These are phyloP conservation scores for Archaeoteleia sp. DNA, from an alignment of 2,888 invertebrate species.

Conservation along the genomic window DNA sequence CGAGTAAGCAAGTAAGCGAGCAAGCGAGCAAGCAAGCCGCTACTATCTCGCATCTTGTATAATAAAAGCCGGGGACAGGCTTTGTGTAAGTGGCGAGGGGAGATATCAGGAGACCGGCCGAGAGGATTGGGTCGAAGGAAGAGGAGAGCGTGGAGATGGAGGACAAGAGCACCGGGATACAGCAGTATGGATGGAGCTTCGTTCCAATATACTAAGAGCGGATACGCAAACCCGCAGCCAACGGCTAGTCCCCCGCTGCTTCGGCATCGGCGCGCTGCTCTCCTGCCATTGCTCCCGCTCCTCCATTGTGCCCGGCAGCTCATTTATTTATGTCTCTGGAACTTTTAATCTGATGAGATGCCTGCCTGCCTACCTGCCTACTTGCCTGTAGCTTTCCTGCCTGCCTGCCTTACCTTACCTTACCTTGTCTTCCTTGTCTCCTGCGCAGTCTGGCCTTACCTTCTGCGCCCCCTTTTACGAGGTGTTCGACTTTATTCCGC, in stretches of 20 bases:
- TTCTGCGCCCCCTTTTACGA: not conserved
- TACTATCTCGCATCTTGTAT: slow-evolving; percentile 63
- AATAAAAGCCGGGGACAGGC: slow-evolving; percentile 68
- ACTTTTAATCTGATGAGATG: slow-evolving; percentile 54
- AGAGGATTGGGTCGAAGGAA: slow-evolving; percentile 32
- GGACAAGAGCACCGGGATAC: slow-evolving; percentile 23
- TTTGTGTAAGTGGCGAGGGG: slow-evolving; percentile 44
- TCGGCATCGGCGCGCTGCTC: slow-evolving; percentile 22
- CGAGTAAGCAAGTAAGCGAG: slow-evolving; percentile 28
- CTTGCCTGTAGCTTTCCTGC: slow-evolving; percentile 14
- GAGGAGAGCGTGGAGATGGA: slow-evolving; percentile 24
- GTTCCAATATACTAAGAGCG: slow-evolving; percentile 72
- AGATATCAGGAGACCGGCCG: slow-evolving; percentile 34
- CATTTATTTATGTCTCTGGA: slow-evolving; percentile 52
- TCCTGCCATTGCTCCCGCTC: slow-evolving; percentile 14
- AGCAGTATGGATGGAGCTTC: slow-evolving; percentile 46
- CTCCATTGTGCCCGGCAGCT: slow-evolving; percentile 47
- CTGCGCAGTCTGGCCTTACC: too few relatives aligned
- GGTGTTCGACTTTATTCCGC: slow-evolving; percentile 13
- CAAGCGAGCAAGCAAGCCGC: not conserved
- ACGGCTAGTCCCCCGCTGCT: slow-evolving; percentile 51
- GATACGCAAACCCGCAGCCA: slow-evolving; percentile 66
- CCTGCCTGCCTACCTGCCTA: slow-evolving; percentile 28
- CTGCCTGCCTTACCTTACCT: slow-evolving; percentile 13
- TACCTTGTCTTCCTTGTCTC: slow-evolving; percentile 19